Conservation (phyloP, 2,113 vertebrate species). For the Pelodiscus sinensis region DNA sequence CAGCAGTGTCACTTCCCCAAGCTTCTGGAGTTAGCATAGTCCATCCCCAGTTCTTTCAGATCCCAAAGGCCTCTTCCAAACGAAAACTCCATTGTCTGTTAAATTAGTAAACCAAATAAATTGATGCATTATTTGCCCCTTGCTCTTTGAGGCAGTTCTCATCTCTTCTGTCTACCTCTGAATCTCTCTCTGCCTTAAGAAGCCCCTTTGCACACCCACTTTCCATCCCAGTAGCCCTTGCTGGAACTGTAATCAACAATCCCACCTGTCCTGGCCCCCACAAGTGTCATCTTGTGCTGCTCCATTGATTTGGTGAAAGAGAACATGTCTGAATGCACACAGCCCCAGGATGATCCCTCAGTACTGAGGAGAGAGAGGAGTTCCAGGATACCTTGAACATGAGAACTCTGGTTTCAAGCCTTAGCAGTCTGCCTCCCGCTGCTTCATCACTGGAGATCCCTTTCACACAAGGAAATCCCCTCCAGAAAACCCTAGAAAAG, state of each 20-base stretch:
- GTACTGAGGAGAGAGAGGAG: neutral
- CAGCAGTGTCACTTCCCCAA: neutral
- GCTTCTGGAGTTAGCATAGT: neutral
- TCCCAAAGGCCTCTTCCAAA: fast-evolving
- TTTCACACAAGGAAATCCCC: neutral
- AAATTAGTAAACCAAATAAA: neutral
- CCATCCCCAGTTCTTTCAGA: neutral
- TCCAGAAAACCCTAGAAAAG: neutral
- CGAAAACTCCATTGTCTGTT: neutral
- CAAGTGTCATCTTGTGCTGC: neutral
- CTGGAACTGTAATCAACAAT: neutral
- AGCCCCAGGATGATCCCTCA: neutral
- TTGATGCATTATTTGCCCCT: neutral
- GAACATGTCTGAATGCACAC: neutral
- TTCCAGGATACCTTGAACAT: neutral
- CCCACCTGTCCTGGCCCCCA: neutral
- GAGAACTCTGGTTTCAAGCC: neutral
- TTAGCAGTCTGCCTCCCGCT: neutral
- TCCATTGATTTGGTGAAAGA: neutral
- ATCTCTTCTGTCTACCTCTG: neutral
- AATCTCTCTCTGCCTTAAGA: neutral
- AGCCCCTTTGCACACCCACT: neutral
- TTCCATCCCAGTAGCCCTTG: neutral
- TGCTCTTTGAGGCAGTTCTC: neutral
- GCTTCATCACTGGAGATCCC: neutral